Evolutionary conservation across 2,113 vertebrate genomes (phyloP).

Genomic region (Forbesichthys agassizii): DNA sequence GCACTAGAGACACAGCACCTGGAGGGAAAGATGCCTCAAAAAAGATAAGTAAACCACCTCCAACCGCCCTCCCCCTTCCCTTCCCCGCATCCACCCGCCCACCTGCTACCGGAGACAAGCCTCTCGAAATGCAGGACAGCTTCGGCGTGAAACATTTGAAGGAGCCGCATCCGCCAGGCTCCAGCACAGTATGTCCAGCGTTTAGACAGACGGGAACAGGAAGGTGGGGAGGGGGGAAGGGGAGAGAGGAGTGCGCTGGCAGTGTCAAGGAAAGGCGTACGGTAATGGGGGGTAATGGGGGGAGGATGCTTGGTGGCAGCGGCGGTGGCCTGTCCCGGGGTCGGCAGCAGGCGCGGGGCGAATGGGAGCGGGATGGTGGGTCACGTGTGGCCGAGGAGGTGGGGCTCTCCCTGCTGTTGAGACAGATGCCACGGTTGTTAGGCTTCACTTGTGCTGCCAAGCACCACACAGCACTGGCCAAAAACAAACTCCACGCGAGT

Average conservation of each 20-base stretch:
- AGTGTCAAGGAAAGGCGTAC: slow-evolving; percentile 37
- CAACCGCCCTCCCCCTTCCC: slow-evolving; percentile 1
- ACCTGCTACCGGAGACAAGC: slow-evolving; percentile 43
- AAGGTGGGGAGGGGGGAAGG: slow-evolving; percentile 28
- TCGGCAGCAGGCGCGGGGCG: slow-evolving; percentile 69
- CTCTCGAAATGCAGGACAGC: slow-evolving; percentile 67
- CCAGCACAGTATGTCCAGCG: too few relatives aligned
- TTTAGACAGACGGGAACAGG: slow-evolving; percentile 19
- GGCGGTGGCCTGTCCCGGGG: slow-evolving; percentile 64
- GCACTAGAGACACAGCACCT: slow-evolving; percentile 33
- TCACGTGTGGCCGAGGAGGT: slow-evolving; percentile 76
- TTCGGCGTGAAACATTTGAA: slow-evolving; percentile 70
- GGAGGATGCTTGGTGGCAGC: slow-evolving; percentile 39
- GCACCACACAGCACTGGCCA: slow-evolving; percentile 65
- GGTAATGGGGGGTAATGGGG: slow-evolving; percentile 26
- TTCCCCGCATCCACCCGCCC: slow-evolving; percentile 8
- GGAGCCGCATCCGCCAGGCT: slow-evolving; percentile 53
- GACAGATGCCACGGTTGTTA: slow-evolving; percentile 79
- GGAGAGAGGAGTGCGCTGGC: slow-evolving; percentile 49
- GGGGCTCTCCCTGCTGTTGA: slow-evolving; percentile 77
- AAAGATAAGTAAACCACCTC: slow-evolving; percentile 17
- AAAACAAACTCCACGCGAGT: slow-evolving; percentile 64
- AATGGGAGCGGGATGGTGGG: slow-evolving; percentile 66
- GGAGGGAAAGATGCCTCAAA: slow-evolving; percentile 34
- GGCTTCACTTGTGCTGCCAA: slow-evolving; percentile 74